A percentile compares a stretch with the other conserved stretches of the same genome.
phyloP scores from a whole-genome alignment of 2,113 vertebrate genomes.

The Notechis scutatus region DNA sequence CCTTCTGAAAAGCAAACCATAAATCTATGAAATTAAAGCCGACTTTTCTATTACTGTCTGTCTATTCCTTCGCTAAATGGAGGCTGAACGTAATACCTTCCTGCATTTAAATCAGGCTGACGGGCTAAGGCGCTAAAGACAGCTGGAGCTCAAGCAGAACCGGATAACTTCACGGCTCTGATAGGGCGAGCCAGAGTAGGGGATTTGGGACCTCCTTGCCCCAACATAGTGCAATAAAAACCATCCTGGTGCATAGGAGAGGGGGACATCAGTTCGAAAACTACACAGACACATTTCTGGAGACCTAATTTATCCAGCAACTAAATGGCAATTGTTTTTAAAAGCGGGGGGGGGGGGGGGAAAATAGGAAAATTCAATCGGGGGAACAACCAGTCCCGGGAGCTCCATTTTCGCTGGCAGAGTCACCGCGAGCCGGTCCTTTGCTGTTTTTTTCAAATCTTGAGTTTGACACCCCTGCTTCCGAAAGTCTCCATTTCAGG shows the following conservation, averaged over 20 bases:
- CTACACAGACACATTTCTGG: too few species aligned
- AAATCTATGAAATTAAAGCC: background rate
- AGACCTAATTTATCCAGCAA: too few species aligned
- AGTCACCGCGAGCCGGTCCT: too few species aligned
- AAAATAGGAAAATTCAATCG: too few species aligned
- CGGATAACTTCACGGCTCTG: background rate
- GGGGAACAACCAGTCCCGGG: too few species aligned
- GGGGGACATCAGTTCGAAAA: too few species aligned
- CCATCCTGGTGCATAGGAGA: too few species aligned
- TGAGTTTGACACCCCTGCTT: background rate
- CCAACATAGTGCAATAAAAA: background rate
- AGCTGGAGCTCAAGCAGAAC: background rate
- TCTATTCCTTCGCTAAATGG: background rate
- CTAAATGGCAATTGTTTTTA: too few species aligned
- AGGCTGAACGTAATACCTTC: background rate
- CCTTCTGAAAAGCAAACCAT: background rate
- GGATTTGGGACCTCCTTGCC: background rate
- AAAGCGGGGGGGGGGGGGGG: too few species aligned
- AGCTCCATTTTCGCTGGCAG: too few species aligned
- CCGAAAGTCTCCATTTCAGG: background rate
- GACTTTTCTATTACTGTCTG: background rate
- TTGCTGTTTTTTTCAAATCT: too few species aligned
- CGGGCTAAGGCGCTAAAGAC: background rate
- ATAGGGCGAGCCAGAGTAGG: background rate
- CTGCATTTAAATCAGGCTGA: background rate